Conservation (phyloP, 2,113 vertebrate genomes). For the Crotalus viridis region DNA sequence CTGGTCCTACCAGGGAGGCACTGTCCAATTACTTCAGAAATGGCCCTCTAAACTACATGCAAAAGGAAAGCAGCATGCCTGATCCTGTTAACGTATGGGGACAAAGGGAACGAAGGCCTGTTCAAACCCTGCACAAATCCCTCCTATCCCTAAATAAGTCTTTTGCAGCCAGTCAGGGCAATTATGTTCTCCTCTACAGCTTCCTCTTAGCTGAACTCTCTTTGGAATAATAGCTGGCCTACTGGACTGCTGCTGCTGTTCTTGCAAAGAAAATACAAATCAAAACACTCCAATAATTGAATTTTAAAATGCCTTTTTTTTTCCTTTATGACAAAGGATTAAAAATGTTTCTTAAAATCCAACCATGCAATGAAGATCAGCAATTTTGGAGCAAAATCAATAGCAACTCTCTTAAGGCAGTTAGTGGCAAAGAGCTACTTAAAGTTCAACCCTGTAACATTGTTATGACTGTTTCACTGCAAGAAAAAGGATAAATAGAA, state of each 20-base stretch:
- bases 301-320: neutral
- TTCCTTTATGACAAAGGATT: neutral
- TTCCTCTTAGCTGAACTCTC: neutral
- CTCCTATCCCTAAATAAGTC: conserved; percentile 20
- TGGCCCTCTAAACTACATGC: conserved; percentile 10
- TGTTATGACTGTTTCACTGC: neutral
- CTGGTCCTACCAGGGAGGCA: neutral
- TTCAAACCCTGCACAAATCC: conserved; percentile 14
- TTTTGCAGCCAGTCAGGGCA: conserved; percentile 30
- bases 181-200: neutral
- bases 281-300: neutral
- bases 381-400: neutral
- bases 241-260: neutral
- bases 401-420: neutral
- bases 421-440: no score
- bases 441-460: neutral
- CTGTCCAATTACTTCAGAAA: neutral
- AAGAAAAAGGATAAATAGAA: neutral
- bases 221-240: neutral
- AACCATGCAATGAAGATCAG: neutral
- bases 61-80: conserved; percentile 29
- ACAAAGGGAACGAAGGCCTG: conserved; percentile 14
- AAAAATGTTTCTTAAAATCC: neutral
- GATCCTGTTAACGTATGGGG: conserved; percentile 27
- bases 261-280: neutral